A percentile compares a stretch with the other conserved stretches of the same genome.
Conservation (phyloP, 2,888 invertebrate species). For the Aspidiotus rigidus region DNA sequence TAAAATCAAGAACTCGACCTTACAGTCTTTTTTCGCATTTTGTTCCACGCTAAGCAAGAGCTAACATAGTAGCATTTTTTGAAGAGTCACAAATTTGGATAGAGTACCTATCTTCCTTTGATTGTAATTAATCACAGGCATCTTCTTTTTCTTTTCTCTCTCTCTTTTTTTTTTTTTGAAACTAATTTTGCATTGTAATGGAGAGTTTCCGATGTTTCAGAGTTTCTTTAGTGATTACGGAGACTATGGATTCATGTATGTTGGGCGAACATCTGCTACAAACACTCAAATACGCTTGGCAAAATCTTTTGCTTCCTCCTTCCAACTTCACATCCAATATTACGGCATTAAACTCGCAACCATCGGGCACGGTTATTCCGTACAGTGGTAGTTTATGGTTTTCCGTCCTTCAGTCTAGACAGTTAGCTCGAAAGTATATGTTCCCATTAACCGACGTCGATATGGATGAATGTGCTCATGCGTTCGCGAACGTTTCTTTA, state of each 20-base stretch:
- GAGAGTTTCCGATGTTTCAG: constrained; percentile 34
- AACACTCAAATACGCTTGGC: constrained; percentile 60
- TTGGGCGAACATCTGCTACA: constrained; percentile 65
- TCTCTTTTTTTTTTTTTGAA: too few species aligned
- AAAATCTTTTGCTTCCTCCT: constrained; percentile 47
- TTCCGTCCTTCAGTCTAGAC: constrained; percentile 20
- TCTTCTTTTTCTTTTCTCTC: constrained; percentile 26
- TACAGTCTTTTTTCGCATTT: too few species aligned
- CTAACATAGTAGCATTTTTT: not conserved
- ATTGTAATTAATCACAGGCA: not conserved
- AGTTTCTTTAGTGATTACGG: constrained; percentile 59
- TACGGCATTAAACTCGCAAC: not conserved
- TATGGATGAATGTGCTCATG: constrained; percentile 18
- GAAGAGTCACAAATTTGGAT: not conserved
- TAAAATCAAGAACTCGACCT: too few species aligned
- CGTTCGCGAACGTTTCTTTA: constrained; percentile 13
- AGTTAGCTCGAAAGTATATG: constrained; percentile 21
- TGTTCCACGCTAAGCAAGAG: too few species aligned
- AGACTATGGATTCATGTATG: constrained; percentile 69
- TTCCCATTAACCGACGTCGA: constrained; percentile 14
- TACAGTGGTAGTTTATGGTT: constrained; percentile 29
- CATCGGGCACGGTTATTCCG: constrained; percentile 28
- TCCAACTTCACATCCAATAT: not conserved
- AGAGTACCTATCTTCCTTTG: not conserved
- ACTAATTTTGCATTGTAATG: not conserved